phyloP scores from a whole-genome alignment of 2,888 invertebrate genomes.

The Himalopsyche anomala region DNA sequence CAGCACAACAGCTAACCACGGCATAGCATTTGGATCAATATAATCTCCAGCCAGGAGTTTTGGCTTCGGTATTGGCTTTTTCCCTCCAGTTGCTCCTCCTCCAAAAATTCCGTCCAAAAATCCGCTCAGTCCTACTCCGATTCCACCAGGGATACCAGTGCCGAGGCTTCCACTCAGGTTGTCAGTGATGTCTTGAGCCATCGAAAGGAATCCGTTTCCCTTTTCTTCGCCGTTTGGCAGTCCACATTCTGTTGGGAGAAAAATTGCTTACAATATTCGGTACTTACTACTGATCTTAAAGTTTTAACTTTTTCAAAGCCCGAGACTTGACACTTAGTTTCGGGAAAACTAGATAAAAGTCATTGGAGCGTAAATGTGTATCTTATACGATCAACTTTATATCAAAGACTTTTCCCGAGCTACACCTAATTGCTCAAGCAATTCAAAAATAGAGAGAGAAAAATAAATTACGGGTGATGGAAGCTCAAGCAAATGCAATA shows the following conservation, averaged over 20 bases:
- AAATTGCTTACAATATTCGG: too few species aligned
- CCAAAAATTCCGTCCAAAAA: not conserved
- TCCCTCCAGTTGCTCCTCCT: not conserved
- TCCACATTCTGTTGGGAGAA: not conserved
- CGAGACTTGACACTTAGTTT: too few species aligned
- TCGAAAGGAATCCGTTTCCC: not conserved
- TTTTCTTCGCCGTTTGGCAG: conserved; percentile 23
- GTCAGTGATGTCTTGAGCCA: not conserved
- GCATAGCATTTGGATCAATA: conserved; percentile 74
- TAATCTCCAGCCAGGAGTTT: conserved; percentile 17
- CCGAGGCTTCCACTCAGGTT: conserved; percentile 43
- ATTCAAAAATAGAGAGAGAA: too few species aligned
- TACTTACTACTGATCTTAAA: too few species aligned
- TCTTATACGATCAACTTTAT: too few species aligned
- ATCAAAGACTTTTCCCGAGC: too few species aligned
- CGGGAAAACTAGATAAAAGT: too few species aligned
- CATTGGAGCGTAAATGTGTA: too few species aligned
- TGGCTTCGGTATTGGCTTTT: not conserved
- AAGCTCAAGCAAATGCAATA: too few species aligned
- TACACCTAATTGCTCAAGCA: too few species aligned
- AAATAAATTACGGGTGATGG: too few species aligned
- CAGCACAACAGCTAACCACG: conserved; percentile 76
- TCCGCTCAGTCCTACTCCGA: conserved; percentile 12
- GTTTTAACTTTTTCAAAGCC: too few species aligned
- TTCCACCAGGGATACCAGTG: conserved; percentile 36